These are phyloP conservation scores for Lucilia sericata DNA, from an alignment of 1,140 invertebrate species.

Conservation along the genomic window DNA sequence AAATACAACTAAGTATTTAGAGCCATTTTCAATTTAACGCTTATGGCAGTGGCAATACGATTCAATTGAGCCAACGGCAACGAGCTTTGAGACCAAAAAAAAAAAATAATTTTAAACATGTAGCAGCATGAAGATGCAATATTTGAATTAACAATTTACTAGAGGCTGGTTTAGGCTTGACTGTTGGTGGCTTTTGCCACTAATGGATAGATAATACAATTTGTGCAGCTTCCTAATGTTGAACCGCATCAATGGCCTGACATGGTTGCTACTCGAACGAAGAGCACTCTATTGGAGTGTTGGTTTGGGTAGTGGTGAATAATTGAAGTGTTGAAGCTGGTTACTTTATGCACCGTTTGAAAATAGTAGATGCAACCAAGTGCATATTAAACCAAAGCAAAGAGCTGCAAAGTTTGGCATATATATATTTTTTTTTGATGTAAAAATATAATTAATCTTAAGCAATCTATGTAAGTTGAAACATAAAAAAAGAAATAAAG, in stretches of 20 bases:
- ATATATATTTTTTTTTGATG: neutral
- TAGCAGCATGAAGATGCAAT: neutral
- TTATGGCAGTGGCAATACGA: neutral
- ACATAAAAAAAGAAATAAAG: neutral
- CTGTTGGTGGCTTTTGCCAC: neutral
- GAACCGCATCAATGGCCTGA: neutral
- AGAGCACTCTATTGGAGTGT: too few relatives aligned
- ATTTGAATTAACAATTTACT: neutral
- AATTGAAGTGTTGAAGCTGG: too few relatives aligned
- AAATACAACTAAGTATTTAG: neutral
- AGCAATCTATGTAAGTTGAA: neutral
- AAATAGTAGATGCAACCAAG: neutral
- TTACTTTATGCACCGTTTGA: too few relatives aligned
- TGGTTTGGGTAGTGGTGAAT: too few relatives aligned
- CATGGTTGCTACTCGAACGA: neutral
- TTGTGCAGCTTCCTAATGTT: slow-evolving; percentile 4
- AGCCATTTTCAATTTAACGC: neutral
- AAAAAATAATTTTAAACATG: neutral
- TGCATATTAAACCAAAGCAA: neutral
- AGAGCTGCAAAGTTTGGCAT: neutral
- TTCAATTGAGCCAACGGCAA: neutral
- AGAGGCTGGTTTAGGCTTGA: too few relatives aligned
- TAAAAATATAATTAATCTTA: neutral
- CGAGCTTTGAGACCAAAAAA: neutral
- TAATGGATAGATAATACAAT: neutral